Evolutionary conservation across 2,888 invertebrate species (phyloP).

Genomic region (Ellobium chinense): DNA sequence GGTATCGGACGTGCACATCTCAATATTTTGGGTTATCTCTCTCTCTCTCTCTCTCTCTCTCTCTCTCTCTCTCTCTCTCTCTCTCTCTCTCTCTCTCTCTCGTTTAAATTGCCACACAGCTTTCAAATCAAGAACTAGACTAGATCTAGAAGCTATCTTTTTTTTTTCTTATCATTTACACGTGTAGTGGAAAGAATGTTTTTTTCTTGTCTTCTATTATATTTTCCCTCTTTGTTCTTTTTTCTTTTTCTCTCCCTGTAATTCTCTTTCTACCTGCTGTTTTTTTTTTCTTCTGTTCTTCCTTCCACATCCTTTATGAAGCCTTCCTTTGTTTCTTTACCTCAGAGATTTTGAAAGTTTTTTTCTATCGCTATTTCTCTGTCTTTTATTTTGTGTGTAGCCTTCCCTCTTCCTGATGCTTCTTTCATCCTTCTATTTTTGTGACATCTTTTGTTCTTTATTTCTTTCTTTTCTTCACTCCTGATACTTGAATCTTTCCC

Average conservation of each 20-base stretch:
- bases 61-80: not conserved
- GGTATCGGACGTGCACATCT: too few relatives aligned
- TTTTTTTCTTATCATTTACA: too few relatives aligned
- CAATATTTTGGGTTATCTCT: not conserved
- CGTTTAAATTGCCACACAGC: not conserved
- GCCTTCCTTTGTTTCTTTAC: too few relatives aligned
- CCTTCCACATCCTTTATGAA: not conserved
- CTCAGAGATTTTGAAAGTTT: too few relatives aligned
- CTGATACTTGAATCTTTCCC: not conserved
- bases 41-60: not conserved
- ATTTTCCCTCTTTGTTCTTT: not conserved
- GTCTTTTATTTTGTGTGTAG: too few relatives aligned
- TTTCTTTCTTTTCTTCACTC: not conserved
- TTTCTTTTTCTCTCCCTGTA: not conserved
- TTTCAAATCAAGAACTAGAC: not conserved
- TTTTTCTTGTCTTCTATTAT: too few relatives aligned
- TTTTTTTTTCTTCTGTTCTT: not conserved
- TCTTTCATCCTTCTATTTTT: too few relatives aligned
- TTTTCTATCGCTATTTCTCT: too few relatives aligned
- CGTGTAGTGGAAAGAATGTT: too few relatives aligned
- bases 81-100: not conserved
- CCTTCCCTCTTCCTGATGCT: too few relatives aligned
- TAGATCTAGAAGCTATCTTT: too few relatives aligned
- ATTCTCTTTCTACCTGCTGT: not conserved
- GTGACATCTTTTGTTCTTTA: too few relatives aligned